phyloP scores from a whole-genome alignment of 2,113 vertebrate species.

The Apteryx owenii region DNA sequence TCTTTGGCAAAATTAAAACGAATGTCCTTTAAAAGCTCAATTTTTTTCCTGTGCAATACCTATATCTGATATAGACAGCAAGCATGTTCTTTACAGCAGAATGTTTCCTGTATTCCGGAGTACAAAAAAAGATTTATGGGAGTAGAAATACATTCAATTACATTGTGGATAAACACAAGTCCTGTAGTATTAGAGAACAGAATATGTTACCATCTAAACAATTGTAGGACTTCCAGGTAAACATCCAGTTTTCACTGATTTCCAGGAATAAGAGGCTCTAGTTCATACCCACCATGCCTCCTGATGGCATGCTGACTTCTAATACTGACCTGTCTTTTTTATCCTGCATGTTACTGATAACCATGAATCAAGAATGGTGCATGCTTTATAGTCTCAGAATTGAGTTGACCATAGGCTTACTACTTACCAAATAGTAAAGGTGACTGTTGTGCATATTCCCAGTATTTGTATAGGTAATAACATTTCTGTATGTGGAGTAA shows the following conservation, averaged over 20 bases:
- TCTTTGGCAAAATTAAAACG: slow-evolving; percentile 19
- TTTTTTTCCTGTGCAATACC: neutral
- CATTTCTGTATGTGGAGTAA: neutral
- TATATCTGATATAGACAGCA: neutral
- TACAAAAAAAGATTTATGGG: neutral
- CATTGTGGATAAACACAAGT: neutral
- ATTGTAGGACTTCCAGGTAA: neutral
- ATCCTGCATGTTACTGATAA: neutral
- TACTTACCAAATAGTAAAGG: neutral
- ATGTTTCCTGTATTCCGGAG: neutral
- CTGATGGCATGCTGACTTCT: neutral
- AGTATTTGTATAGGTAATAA: neutral
- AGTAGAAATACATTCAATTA: neutral
- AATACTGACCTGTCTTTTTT: neutral
- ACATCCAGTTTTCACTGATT: neutral
- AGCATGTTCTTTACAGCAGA: neutral
- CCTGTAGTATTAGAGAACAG: neutral
- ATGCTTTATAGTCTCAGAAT: neutral
- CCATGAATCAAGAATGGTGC: neutral
- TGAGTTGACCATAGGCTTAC: neutral
- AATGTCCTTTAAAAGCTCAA: neutral
- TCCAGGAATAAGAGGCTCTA: neutral
- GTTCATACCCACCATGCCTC: neutral
- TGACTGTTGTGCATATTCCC: neutral
- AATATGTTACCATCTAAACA: neutral